Evolutionary conservation across 1,140 invertebrate species (phyloP).

Genomic region (Lepidurus couesii): DNA sequence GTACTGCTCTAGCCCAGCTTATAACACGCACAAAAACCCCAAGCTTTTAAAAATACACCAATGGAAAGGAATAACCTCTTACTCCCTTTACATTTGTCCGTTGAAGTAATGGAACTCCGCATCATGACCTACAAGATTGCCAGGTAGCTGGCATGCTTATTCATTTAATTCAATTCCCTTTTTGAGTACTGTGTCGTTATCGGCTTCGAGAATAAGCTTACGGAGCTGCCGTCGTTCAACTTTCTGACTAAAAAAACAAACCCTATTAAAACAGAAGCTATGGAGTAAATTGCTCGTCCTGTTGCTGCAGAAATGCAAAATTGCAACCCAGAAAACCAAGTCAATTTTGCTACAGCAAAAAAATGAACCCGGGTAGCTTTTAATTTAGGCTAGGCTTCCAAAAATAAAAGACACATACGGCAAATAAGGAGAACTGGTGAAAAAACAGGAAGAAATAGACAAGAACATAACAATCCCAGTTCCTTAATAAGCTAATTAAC

Average conservation of each 20-base stretch:
- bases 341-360: too few relatives aligned
- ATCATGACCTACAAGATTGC: too few relatives aligned
- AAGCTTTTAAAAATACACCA: neutral
- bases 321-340: too few relatives aligned
- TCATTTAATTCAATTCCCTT: too few relatives aligned
- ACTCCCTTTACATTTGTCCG: neutral
- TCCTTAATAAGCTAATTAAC: slow-evolving; percentile 1
- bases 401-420: neutral
- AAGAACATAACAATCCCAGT: neutral
- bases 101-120: too few relatives aligned
- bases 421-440: neutral
- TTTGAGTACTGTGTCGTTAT: too few relatives aligned
- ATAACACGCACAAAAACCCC: neutral
- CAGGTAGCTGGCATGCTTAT: too few relatives aligned
- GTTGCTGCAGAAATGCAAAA: too few relatives aligned
- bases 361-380: too few relatives aligned
- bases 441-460: neutral
- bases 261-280: neutral
- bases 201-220: neutral
- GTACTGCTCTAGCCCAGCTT: neutral
- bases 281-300: neutral
- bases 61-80: neutral
- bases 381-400: neutral
- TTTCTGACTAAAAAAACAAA: neutral
- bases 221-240: neutral